phyloP scores from a whole-genome alignment of 2,797 vertebrate genomes.

The Chelon labrosus region DNA sequence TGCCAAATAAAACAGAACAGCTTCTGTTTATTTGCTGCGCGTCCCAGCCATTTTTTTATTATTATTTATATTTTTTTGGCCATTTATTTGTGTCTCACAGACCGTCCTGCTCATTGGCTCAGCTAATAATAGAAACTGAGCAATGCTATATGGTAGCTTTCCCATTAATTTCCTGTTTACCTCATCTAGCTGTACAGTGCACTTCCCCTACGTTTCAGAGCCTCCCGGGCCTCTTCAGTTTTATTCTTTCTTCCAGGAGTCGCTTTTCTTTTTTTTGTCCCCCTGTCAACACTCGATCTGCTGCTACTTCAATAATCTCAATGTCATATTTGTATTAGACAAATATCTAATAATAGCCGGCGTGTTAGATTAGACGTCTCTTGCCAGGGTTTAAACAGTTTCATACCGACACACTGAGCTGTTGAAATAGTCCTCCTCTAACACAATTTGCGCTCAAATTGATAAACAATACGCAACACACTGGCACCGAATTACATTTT shows the following conservation, averaged over 20 bases:
- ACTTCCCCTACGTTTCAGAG: constrained; percentile 28
- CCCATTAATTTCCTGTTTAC: constrained; percentile 9
- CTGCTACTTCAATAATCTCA: constrained; percentile 76
- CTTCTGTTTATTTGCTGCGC: constrained; percentile 19
- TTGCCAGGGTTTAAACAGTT: constrained; percentile 50
- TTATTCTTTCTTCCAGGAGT: constrained; percentile 56
- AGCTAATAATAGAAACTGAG: constrained; percentile 28
- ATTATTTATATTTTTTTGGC: neutral
- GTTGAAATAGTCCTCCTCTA: constrained; percentile 49
- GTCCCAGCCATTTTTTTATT: constrained; percentile 1
- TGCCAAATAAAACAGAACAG: constrained; percentile 35
- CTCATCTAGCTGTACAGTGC: constrained; percentile 25
- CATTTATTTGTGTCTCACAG: constrained; percentile 18
- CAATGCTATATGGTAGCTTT: constrained; percentile 13
- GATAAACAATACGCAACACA: constrained; percentile 44
- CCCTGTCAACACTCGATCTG: constrained; percentile 68
- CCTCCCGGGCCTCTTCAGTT: constrained; percentile 50
- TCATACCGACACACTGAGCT: constrained; percentile 55
- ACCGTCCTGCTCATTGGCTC: constrained; percentile 16
- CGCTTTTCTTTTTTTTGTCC: constrained; percentile 45
- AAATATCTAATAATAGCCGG: constrained; percentile 78
- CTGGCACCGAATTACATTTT: constrained; percentile 32
- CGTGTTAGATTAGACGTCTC: constrained; percentile 51
- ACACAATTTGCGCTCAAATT: constrained; percentile 51
- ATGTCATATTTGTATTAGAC: constrained; percentile 69